Evolutionary conservation across 2,888 invertebrate species (phyloP).

Genomic region (Andrena minutula): DNA sequence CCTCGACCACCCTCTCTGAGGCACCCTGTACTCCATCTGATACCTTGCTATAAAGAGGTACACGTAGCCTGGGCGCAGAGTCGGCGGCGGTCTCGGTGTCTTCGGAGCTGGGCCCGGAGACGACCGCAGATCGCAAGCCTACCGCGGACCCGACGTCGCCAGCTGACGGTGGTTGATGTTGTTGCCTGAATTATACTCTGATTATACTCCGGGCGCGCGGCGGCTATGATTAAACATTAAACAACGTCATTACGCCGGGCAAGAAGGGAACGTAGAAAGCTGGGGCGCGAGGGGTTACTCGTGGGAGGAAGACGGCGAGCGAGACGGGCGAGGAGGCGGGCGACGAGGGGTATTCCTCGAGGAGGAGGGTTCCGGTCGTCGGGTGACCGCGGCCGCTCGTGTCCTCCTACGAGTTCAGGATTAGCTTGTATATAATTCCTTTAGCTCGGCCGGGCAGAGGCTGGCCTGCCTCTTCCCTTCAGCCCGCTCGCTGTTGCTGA

Average conservation of each 20-base stretch:
- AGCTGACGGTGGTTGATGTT: conserved; percentile 78
- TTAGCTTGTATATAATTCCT: conserved; percentile 76
- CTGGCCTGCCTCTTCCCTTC: conserved; percentile 25
- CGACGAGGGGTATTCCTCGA: conserved; percentile 21
- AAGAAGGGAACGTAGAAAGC: conserved; percentile 46
- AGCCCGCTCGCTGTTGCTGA: conserved; percentile 38
- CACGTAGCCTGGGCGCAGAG: conserved; percentile 74
- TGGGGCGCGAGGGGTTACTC: conserved; percentile 59
- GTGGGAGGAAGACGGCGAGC: conserved; percentile 31
- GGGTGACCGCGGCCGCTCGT: conserved; percentile 83
- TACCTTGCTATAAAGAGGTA: conserved; percentile 76
- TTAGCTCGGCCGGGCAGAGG: conserved; percentile 61
- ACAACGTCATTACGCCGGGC: conserved; percentile 82
- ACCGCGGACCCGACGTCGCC: conserved; percentile 50
- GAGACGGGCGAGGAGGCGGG: conserved; percentile 14
- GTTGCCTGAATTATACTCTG: conserved; percentile 84
- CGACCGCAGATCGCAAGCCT: conserved; percentile 74
- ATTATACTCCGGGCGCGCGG: conserved; percentile 81
- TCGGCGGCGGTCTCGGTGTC: conserved; percentile 51
- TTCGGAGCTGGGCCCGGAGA: conserved; percentile 36
- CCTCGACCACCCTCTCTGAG: no score
- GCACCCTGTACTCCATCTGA: neutral
- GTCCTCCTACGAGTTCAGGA: conserved; percentile 83
- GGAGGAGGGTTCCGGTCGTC: conserved; percentile 42
- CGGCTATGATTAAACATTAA: conserved; percentile 84